A percentile compares a stretch with the other conserved stretches of the same genome.
Evolutionary conservation across 2,888 invertebrate genomes (phyloP).

Genomic region (Leptinotarsa juncta): DNA sequence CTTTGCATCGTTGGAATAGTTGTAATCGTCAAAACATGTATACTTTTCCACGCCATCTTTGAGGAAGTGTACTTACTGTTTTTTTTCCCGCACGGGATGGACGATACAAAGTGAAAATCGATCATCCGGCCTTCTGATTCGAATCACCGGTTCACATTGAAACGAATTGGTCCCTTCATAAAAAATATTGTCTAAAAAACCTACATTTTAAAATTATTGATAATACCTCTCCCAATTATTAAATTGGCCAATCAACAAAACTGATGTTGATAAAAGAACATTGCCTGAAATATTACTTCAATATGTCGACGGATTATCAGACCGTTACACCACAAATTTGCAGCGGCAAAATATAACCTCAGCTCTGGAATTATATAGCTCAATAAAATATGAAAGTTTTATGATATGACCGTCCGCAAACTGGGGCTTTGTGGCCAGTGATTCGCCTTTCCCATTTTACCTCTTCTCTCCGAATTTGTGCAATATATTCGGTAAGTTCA

Average conservation of each 20-base stretch:
- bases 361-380: slow-evolving; percentile 48
- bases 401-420: slow-evolving; percentile 49
- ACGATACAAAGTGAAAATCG: no score
- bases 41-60: no score
- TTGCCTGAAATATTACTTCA: slow-evolving; percentile 36
- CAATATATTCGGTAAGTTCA: slow-evolving; percentile 24
- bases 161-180: no score
- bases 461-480: slow-evolving; percentile 26
- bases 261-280: background rate
- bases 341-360: slow-evolving; percentile 39
- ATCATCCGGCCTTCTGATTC: no score
- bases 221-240: background rate
- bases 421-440: slow-evolving; percentile 45
- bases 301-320: slow-evolving; percentile 40
- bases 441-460: slow-evolving; percentile 50
- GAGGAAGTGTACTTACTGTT: no score
- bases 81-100: no score
- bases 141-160: no score
- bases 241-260: slow-evolving; percentile 1
- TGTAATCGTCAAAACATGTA: no score
- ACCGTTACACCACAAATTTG: slow-evolving; percentile 38
- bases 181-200: no score
- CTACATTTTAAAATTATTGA: no score
- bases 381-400: slow-evolving; percentile 57
- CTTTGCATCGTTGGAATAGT: no score